Evolutionary conservation across 1,140 invertebrate species (phyloP), one percentile per base, ranked within the genome.

Genomic region (Heliconius hewitsoni): DNA sequence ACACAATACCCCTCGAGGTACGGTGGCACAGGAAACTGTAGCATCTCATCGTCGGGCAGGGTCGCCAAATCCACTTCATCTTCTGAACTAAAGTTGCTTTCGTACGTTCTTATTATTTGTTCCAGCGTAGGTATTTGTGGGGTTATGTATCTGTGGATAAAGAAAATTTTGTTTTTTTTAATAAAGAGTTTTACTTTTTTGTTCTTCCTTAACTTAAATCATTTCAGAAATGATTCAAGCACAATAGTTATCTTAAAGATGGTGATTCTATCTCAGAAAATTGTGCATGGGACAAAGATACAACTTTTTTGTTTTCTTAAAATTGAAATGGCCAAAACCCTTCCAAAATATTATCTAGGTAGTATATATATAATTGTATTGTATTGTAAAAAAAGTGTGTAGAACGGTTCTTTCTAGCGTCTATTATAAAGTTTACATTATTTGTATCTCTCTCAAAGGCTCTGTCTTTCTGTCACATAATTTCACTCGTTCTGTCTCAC

Each of bases 1-100:
- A 90, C n/a, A 8, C 81, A 83, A 27, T 87, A 91, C 0, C 83
- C 46, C 0, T 85, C 76, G 9, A 23, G 19, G 55, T 92, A 93
- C 0, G 88, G 86, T 5, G 92, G 92, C 50, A 83, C 71, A 0
- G 92, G 92, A n/a, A 85, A 83, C 70, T 80, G 73, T 87, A 93
- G 87, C 81, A 85, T 84, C 34, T 86, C 86, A 16, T 91, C 86
- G 0, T 80, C 77, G 0, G 81, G 75, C n/a, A 88, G 16, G 0
- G 73, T 60, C 1, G 78, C 73, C 3, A 91, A 84, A 55, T 93
- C 87, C 9, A 83, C 77, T 19, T 81, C 79, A 2, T 77, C 77
- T 1, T 70, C 80, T 0, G 11, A 16, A n/a, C 23, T 27, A 86
- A 92, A 92, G 73, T 85, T 85, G 1, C 81, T 46, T 73, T 90